These are phyloP conservation scores for Tetramorium parvispinum DNA, from an alignment of 1,140 invertebrate species.

Conservation along the genomic window DNA sequence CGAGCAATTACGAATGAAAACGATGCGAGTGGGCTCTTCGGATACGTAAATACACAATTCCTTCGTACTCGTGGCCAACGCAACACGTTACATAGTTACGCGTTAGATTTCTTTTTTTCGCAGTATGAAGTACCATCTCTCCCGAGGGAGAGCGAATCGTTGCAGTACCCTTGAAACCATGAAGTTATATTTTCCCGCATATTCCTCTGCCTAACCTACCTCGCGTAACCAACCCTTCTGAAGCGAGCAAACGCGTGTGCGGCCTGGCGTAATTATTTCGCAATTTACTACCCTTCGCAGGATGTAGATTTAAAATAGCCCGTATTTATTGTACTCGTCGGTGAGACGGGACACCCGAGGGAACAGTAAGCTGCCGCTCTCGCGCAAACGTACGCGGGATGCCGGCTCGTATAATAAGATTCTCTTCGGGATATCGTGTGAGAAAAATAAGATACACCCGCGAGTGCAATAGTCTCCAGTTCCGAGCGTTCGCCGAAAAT, in stretches of 20 bases:
- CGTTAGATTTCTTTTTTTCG: conserved; percentile 37
- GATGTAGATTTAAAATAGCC: conserved; percentile 81
- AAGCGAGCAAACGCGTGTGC: conserved; percentile 64
- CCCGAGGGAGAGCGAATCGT: conserved; percentile 76
- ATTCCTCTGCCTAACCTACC: conserved; percentile 73
- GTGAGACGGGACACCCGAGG: conserved; percentile 74
- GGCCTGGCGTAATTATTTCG: conserved; percentile 81
- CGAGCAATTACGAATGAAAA: conserved; percentile 55
- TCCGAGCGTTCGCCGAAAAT: background rate
- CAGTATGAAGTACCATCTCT: conserved; percentile 69
- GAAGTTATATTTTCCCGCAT: conserved; percentile 74
- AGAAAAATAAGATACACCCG: conserved; percentile 7
- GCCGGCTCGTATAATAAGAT: conserved; percentile 53
- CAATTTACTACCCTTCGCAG: conserved; percentile 81
- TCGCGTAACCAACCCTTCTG: conserved; percentile 74
- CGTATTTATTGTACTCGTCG: conserved; percentile 80
- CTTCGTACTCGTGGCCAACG: conserved; percentile 35
- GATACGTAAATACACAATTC: conserved; percentile 33
- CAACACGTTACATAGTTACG: conserved; percentile 60
- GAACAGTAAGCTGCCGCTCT: conserved; percentile 70
- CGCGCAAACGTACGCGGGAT: conserved; percentile 46
- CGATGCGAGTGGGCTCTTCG: conserved; percentile 15
- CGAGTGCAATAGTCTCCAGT: background rate
- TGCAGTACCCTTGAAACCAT: conserved; percentile 78
- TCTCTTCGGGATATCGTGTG: background rate